Conservation (phyloP, 2,113 vertebrate genomes). For the Neoarius graeffei region DNA sequence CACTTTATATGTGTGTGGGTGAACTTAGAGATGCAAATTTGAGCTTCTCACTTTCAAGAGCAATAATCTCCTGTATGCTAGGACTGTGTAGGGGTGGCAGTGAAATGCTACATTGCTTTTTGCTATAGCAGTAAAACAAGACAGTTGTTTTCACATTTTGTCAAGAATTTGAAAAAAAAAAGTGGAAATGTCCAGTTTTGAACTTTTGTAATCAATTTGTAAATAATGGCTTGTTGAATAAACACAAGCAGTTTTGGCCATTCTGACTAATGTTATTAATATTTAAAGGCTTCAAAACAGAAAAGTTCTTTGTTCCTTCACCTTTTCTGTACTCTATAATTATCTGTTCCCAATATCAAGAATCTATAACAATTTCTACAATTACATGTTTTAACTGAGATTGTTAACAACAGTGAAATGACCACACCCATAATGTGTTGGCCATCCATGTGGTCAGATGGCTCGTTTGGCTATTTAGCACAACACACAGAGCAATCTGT, state of each 20-base stretch:
- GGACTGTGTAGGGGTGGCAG: background rate
- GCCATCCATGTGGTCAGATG: background rate
- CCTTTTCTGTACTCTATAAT: background rate
- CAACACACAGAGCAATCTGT: background rate
- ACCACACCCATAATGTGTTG: background rate
- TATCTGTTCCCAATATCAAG: background rate
- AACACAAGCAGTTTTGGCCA: background rate
- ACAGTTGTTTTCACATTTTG: background rate
- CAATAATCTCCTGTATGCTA: slow-evolving; percentile 23
- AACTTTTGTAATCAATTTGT: background rate
- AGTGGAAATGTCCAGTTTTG: background rate
- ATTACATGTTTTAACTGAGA: slow-evolving; percentile 17
- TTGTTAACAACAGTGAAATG: slow-evolving; percentile 26
- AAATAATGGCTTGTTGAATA: slow-evolving; percentile 8
- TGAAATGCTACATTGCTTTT: background rate
- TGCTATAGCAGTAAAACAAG: background rate
- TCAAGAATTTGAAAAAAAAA: background rate
- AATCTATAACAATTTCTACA: background rate
- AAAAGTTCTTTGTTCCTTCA: background rate
- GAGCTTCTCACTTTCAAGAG: slow-evolving; percentile 18
- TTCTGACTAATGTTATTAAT: background rate
- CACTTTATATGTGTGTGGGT: slow-evolving; percentile 26
- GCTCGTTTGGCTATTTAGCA: background rate
- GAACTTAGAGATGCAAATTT: slow-evolving; percentile 21
- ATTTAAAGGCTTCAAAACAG: slow-evolving; percentile 13